phyloP scores from a whole-genome alignment of 2,113 vertebrate species.

The Gobius niger region DNA sequence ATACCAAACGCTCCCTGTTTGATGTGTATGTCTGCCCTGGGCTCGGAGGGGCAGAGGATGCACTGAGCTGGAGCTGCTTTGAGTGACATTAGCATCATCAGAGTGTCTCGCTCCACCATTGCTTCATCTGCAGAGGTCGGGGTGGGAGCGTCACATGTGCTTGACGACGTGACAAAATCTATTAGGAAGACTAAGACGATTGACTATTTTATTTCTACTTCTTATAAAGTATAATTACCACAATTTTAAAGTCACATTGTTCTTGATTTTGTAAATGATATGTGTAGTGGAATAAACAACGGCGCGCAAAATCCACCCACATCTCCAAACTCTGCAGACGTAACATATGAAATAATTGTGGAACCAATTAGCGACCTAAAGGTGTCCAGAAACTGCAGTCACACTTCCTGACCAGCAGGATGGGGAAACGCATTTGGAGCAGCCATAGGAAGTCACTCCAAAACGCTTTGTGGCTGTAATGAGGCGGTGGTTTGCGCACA shows the following conservation, averaged over 20 bases:
- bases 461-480: conserved; percentile 35
- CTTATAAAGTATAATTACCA: too few species aligned
- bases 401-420: not conserved
- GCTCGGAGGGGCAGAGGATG: too few species aligned
- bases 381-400: conserved; percentile 5
- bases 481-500: conserved; percentile 20
- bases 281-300: not conserved
- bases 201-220: too few species aligned
- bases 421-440: conserved; percentile 12
- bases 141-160: too few species aligned
- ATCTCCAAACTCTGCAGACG: conserved; percentile 14
- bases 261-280: not conserved
- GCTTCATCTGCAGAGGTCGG: too few species aligned
- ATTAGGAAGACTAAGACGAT: too few species aligned
- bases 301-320: not conserved
- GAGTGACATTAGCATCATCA: too few species aligned
- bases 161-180: too few species aligned
- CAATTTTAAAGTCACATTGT: not conserved
- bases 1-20: too few species aligned
- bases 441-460: conserved; percentile 2
- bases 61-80: too few species aligned
- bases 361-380: conserved; percentile 37
- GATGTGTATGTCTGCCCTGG: too few species aligned
- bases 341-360: conserved; percentile 16
- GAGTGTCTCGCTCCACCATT: too few species aligned